Evolutionary conservation across 2,888 invertebrate species (phyloP), one percentile per base, ranked within the genome.

Genomic region (Volucella inflata): DNA sequence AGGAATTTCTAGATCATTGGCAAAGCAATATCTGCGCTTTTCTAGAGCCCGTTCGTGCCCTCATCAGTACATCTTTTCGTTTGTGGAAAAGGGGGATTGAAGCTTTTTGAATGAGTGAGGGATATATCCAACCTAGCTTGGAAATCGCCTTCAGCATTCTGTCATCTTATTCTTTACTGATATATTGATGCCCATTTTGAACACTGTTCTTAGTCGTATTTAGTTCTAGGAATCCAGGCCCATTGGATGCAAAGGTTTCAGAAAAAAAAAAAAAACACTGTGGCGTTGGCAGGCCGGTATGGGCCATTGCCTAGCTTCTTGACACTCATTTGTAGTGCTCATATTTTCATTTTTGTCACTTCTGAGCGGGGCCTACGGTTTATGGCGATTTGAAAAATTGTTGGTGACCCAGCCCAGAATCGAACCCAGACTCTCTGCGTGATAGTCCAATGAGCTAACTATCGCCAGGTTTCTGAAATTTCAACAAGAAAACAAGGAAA

Each of bases 21-120:
- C 88, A 99, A 94, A 2, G 96, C 94, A 93, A 98, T 99, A 0
- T 99, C 98, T 0, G 97, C 99, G 99, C 99, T 93, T 99, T 99
- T 1, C 99, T 99, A 0, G 98, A 98, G 0, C 99, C 99, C 1
- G 99, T 99, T 77, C 99, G 93, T 0, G 99, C 99, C 88, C 97
- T 93, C 71, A 99, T 96, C 38, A 99, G 93, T 0, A 99, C 96
- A 93, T 99, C 99, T 93, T 99, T 99, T 10, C 98, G 99, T 93
- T 98, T 98, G 8, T 99, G 91, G 3, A 98, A 93, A 36, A 99
- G 91, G 0, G 99, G 98, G 89, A 99, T 99, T 0, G 98, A 97
- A 88, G 96, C 96, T 91, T 98, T 98, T 93, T 99, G 99, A 84
- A 99, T 98, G 36, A 98, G 93, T 1, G 99, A 99, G 1, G 99